phyloP scores from a whole-genome alignment of 2,888 invertebrate genomes.

The Habrosyne pyritoides region DNA sequence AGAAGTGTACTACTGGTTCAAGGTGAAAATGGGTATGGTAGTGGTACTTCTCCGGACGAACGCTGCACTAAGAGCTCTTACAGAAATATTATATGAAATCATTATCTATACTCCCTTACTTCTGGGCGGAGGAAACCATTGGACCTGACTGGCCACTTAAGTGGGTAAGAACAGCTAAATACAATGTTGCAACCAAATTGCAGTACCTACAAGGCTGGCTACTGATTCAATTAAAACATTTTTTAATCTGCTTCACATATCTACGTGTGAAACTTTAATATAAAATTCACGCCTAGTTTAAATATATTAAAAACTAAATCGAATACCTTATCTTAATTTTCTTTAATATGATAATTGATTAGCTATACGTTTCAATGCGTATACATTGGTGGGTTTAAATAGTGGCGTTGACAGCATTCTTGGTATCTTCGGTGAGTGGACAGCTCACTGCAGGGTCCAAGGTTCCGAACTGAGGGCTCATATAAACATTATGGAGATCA shows the following conservation, averaged over 20 bases:
- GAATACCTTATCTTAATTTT: conserved; percentile 42
- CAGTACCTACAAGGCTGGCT: no score
- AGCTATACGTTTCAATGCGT: conserved; percentile 56
- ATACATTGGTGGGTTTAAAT: conserved; percentile 52
- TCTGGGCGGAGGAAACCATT: no score
- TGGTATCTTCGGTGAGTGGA: conserved; percentile 61
- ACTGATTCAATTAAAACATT: no score
- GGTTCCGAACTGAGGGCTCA: conserved; percentile 20
- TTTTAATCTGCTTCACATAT: background rate
- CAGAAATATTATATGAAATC: no score
- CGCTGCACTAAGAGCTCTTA: no score
- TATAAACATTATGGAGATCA: conserved; percentile 41
- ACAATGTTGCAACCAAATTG: no score
- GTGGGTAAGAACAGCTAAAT: no score
- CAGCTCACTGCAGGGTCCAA: conserved; percentile 51
- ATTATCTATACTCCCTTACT: no score
- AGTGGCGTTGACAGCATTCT: conserved; percentile 19
- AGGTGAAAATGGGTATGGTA: no score
- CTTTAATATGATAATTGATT: conserved; percentile 71
- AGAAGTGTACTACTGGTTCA: no score
- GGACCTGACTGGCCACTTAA: no score
- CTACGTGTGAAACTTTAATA: conserved; percentile 11
- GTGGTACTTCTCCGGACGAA: no score
- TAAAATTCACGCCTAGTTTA: conserved; percentile 49
- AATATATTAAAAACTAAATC: conserved; percentile 48